Evolutionary conservation across 2,797 vertebrate species (phyloP).

Genomic region (Ctenopoma kingsleyae): DNA sequence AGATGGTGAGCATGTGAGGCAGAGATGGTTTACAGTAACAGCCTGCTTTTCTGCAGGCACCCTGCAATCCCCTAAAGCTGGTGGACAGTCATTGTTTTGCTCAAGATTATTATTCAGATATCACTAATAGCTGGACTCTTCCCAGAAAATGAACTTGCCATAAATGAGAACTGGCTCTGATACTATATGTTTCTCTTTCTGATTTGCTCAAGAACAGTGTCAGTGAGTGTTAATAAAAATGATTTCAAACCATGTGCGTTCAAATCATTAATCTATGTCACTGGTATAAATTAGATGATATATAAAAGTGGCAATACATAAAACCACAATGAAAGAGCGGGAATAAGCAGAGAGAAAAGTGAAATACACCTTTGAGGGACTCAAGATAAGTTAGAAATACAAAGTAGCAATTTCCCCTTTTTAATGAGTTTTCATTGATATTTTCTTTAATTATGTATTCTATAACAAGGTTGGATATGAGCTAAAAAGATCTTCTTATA

Average conservation of each 20-base stretch:
- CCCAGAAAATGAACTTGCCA: constrained; percentile 35
- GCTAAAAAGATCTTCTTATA: constrained; percentile 17
- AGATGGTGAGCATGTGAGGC: neutral
- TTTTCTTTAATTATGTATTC: constrained; percentile 33
- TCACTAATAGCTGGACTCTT: constrained; percentile 8
- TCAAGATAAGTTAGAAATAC: constrained; percentile 40
- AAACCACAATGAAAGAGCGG: constrained; percentile 9
- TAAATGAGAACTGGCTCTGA: constrained; percentile 21
- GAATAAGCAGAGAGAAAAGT: constrained; percentile 22
- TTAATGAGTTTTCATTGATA: constrained; percentile 47
- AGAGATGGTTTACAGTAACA: neutral
- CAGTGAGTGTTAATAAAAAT: constrained; percentile 23
- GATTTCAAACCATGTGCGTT: constrained; percentile 17
- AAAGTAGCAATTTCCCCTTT: constrained; percentile 51
- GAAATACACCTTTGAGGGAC: constrained; percentile 43
- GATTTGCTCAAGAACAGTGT: constrained; percentile 31
- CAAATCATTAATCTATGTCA: constrained; percentile 35
- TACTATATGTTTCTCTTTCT: constrained; percentile 14
- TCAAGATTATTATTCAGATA: constrained; percentile 30
- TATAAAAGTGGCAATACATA: constrained; percentile 32
- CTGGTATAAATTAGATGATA: constrained; percentile 33
- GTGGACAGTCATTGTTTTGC: neutral
- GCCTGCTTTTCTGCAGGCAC: constrained; percentile 6
- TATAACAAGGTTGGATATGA: constrained; percentile 17
- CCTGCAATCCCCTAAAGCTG: constrained; percentile 9